phyloP scores from a whole-genome alignment of 2,113 vertebrate species.

The Crocuta crocuta region DNA sequence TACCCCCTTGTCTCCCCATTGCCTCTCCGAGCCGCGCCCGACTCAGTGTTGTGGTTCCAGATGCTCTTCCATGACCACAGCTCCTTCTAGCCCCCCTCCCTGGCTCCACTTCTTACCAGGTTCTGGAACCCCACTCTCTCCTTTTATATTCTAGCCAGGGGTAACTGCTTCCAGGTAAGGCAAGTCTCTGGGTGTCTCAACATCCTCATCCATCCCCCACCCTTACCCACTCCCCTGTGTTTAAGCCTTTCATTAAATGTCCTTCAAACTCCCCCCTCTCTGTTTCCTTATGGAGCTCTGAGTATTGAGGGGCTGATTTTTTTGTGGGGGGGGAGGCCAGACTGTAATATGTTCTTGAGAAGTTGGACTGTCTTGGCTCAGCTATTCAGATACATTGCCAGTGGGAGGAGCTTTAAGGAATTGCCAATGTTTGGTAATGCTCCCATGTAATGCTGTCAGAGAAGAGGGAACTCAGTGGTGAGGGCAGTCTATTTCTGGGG shows the following conservation, averaged over 20 bases:
- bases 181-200: background rate
- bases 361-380: background rate
- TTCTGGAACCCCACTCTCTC: background rate
- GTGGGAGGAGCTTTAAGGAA: background rate
- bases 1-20: background rate
- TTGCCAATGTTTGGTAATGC: background rate
- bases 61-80: background rate
- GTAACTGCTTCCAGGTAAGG: background rate
- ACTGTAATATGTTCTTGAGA: background rate
- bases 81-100: background rate
- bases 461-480: background rate
- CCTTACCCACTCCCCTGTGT: background rate
- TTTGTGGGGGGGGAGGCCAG: background rate
- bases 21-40: accelerated
- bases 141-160: background rate
- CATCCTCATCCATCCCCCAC: background rate
- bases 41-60: accelerated
- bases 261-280: background rate
- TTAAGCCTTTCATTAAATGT: background rate
- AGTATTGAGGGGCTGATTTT: background rate
- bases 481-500: background rate
- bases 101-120: background rate
- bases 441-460: background rate
- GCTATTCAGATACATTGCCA: background rate
- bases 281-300: background rate